Conservation (phyloP, 2,888 invertebrate genomes). For the Nomada hirtipes region DNA sequence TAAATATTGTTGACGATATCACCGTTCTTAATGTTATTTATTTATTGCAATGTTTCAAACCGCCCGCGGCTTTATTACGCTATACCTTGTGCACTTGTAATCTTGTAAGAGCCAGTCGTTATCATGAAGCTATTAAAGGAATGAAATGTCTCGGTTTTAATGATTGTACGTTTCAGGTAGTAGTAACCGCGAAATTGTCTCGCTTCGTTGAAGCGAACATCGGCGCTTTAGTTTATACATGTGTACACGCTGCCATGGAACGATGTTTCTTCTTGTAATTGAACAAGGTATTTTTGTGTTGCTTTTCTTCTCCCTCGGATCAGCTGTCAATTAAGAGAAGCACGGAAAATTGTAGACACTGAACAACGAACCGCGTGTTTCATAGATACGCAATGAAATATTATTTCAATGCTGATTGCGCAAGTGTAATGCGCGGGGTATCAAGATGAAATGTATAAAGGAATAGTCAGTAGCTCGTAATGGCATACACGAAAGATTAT, state of each 20-base stretch:
- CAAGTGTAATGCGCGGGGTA: not conserved
- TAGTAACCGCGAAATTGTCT: slow-evolving; percentile 11
- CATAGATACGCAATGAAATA: not conserved
- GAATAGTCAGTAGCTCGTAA: slow-evolving; percentile 65
- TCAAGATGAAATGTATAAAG: slow-evolving; percentile 46
- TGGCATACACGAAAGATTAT: slow-evolving; percentile 37
- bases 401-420: not conserved
- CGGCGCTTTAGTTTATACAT: not conserved
- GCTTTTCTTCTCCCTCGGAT: not conserved
- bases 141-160: slow-evolving; percentile 11
- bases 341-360: not conserved
- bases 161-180: not conserved
- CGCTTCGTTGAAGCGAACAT: slow-evolving; percentile 37
- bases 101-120: slow-evolving; percentile 31
- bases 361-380: not conserved
- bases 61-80: not conserved
- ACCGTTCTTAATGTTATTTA: slow-evolving; percentile 58
- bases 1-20: slow-evolving; percentile 46
- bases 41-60: slow-evolving; percentile 43
- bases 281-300: not conserved
- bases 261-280: slow-evolving; percentile 4
- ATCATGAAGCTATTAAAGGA: slow-evolving; percentile 28
- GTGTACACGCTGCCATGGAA: slow-evolving; percentile 19
- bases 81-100: slow-evolving; percentile 38
- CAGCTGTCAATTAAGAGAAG: not conserved